Evolutionary conservation across 2,113 vertebrate species (phyloP).

Genomic region (Saccopteryx bilineata): DNA sequence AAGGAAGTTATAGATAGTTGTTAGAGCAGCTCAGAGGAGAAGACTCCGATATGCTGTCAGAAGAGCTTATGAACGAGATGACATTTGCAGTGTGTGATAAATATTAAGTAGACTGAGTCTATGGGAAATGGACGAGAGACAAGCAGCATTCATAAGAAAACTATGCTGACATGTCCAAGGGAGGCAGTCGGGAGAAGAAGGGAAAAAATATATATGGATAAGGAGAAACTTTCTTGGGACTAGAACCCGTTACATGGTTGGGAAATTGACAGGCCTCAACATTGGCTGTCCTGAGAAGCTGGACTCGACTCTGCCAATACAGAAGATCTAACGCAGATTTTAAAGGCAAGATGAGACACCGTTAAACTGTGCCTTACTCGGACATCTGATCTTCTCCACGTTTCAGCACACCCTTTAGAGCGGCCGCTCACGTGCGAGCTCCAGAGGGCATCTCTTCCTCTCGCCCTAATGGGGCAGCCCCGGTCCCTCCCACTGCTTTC

Average conservation of each 20-base stretch:
- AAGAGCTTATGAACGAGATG: background rate
- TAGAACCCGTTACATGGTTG: background rate
- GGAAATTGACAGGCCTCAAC: background rate
- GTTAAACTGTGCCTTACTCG: background rate
- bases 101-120: background rate
- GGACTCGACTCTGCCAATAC: background rate
- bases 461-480: rapidly evolving
- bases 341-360: background rate
- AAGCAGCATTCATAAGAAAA: background rate
- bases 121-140: background rate
- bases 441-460: background rate
- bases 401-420: background rate
- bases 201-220: background rate
- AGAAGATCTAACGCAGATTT: background rate
- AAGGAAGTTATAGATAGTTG: background rate
- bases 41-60: rapidly evolving
- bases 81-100: background rate
- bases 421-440: rapidly evolving
- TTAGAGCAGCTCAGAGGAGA: background rate
- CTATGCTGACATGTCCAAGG: background rate
- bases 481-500: rapidly evolving
- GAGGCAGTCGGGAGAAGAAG: rapidly evolving
- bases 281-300: background rate
- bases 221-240: background rate
- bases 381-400: background rate